phyloP scores from a whole-genome alignment of 2,888 invertebrate species.

The Diarsia dahlii region DNA sequence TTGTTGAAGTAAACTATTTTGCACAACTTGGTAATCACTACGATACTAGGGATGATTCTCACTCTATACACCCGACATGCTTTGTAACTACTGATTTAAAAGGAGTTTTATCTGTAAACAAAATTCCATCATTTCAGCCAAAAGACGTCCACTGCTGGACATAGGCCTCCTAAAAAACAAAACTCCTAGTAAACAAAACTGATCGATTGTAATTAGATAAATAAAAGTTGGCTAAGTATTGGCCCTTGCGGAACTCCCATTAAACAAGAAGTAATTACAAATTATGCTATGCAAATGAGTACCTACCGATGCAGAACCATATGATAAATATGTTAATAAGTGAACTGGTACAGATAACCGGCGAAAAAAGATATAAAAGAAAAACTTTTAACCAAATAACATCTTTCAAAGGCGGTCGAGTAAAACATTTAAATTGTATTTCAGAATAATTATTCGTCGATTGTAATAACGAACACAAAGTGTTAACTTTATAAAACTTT shows the following conservation, averaged over 20 bases:
- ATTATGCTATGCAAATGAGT: not conserved
- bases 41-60: not conserved
- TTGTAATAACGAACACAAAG: constrained; percentile 17
- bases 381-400: constrained; percentile 7
- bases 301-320: constrained; percentile 4
- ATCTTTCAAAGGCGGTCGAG: constrained; percentile 16
- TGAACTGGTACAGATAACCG: constrained; percentile 2
- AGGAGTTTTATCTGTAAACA: not conserved
- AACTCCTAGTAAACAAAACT: not conserved
- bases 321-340: constrained; percentile 21
- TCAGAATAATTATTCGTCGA: constrained; percentile 24
- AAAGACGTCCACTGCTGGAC: no score
- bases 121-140: no score
- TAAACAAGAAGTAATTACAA: constrained; percentile 7
- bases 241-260: constrained; percentile 3
- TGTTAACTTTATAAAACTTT: constrained; percentile 11
- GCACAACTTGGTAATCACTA: not conserved
- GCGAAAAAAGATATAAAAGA: not conserved
- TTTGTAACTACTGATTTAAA: not conserved
- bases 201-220: not conserved
- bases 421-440: constrained; percentile 40
- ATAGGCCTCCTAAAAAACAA: no score
- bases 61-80: not conserved
- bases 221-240: not conserved
- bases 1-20: constrained; percentile 9